A percentile compares a stretch with the other conserved stretches of the same genome.
These are phyloP conservation scores for Typhlomys cinereus DNA, from an alignment of 2,113 vertebrate species.

Conservation along the genomic window DNA sequence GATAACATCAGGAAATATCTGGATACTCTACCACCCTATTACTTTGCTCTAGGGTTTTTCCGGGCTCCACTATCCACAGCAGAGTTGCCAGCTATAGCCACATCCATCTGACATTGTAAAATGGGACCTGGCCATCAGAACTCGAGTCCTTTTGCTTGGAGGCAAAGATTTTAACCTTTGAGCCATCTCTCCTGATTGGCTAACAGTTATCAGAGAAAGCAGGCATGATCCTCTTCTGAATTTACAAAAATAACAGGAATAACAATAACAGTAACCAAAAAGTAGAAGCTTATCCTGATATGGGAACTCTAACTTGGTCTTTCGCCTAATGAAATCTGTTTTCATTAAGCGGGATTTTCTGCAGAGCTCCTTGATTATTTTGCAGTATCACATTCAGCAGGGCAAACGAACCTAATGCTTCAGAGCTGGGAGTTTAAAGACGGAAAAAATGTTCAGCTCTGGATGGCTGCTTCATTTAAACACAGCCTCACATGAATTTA, in stretches of 20 bases:
- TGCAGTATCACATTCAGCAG: constrained; percentile 77
- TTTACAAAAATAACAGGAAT: constrained; percentile 59
- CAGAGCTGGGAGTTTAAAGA: constrained; percentile 86
- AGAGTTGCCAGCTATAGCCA: not conserved
- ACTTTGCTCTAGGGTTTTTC: not conserved
- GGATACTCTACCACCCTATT: too few relatives aligned
- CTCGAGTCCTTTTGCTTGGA: too few relatives aligned
- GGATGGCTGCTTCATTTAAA: constrained; percentile 89
- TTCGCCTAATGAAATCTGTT: constrained; percentile 76
- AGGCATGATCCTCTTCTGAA: not conserved
- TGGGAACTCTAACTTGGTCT: constrained; percentile 65
- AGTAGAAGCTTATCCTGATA: constrained; percentile 62
- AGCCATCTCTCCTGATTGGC: constrained; percentile 59
- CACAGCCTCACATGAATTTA: constrained; percentile 89
- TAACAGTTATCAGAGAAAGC: constrained; percentile 61
- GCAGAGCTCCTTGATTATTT: constrained; percentile 72
- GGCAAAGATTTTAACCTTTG: too few relatives aligned
- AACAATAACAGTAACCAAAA: constrained; percentile 35
- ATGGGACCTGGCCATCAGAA: not conserved
- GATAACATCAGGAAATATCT: too few relatives aligned
- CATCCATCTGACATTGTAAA: not conserved
- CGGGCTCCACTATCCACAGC: not conserved
- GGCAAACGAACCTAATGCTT: constrained; percentile 84
- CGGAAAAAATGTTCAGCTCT: constrained; percentile 89
- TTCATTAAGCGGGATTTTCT: constrained; percentile 52